These are phyloP conservation scores for Semicossyphus pulcher DNA, from an alignment of 2,113 vertebrate genomes.

Conservation along the genomic window DNA sequence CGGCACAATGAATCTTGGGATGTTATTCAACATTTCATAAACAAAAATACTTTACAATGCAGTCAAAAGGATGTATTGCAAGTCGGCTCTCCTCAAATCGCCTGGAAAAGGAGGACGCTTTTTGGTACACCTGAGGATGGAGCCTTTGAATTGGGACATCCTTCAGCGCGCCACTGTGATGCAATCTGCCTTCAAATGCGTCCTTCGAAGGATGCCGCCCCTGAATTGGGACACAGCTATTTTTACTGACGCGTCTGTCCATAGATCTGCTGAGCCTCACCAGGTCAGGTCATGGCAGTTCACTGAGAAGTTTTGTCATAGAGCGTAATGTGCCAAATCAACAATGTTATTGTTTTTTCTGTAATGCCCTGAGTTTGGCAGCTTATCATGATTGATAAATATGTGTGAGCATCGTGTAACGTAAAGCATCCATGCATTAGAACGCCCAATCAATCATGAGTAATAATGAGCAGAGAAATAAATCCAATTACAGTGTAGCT, in stretches of 20 bases:
- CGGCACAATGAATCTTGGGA: too few species aligned
- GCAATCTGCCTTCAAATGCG: too few species aligned
- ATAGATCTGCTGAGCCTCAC: not conserved
- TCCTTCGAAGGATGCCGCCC: too few species aligned
- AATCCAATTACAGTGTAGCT: constrained; percentile 52
- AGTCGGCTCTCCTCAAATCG: too few species aligned
- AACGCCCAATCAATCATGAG: constrained; percentile 52
- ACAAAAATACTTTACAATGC: too few species aligned
- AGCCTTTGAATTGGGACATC: too few species aligned
- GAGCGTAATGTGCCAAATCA: constrained; percentile 1
- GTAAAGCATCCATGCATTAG: constrained; percentile 49
- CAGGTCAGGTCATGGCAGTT: not conserved
- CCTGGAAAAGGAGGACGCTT: too few species aligned
- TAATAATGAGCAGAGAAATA: constrained; percentile 48
- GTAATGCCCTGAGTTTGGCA: constrained; percentile 12
- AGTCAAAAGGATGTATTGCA: too few species aligned
- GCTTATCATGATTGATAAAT: constrained; percentile 48
- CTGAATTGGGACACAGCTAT: too few species aligned
- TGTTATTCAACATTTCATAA: too few species aligned
- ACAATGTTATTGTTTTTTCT: constrained; percentile 25
- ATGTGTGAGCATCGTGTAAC: constrained; percentile 31
- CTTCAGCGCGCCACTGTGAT: too few species aligned
- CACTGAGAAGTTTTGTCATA: constrained; percentile 1
- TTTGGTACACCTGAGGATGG: too few species aligned
- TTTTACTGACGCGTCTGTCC: not conserved